phyloP scores from a whole-genome alignment of 2,113 vertebrate species.

The Etheostoma spectabile region DNA sequence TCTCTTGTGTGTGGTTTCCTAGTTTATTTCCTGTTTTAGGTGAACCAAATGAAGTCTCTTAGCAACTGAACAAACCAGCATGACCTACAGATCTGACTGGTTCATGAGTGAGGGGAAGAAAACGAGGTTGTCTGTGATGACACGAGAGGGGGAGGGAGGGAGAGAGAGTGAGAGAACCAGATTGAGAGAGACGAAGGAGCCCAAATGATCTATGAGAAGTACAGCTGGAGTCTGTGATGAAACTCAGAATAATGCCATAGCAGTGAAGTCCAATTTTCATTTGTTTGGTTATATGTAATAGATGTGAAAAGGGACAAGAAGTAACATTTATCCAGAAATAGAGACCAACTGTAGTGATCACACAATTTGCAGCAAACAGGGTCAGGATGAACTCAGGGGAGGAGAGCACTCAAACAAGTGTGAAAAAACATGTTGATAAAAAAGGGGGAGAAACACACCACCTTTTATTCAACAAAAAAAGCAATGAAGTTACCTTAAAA shows the following conservation, averaged over 20 bases:
- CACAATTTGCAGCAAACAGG: constrained; percentile 12
- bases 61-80: constrained; percentile 6
- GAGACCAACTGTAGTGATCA: neutral
- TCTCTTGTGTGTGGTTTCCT: neutral
- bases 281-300: neutral
- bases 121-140: constrained; percentile 30
- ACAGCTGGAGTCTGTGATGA: neutral
- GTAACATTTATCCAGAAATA: neutral
- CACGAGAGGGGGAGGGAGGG: neutral
- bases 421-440: constrained; percentile 27
- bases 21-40: neutral
- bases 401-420: constrained; percentile 33
- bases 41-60: neutral
- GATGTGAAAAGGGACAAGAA: neutral
- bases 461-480: neutral
- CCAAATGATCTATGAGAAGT: neutral
- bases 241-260: neutral
- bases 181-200: constrained; percentile 19
- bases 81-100: constrained; percentile 16
- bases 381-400: constrained; percentile 31
- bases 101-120: constrained; percentile 35
- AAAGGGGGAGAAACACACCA: neutral
- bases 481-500: neutral
- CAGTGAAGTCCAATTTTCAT: neutral
- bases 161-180: neutral